phyloP scores from a whole-genome alignment of 2,797 vertebrate species.

The Silurus lanzhouensis region DNA sequence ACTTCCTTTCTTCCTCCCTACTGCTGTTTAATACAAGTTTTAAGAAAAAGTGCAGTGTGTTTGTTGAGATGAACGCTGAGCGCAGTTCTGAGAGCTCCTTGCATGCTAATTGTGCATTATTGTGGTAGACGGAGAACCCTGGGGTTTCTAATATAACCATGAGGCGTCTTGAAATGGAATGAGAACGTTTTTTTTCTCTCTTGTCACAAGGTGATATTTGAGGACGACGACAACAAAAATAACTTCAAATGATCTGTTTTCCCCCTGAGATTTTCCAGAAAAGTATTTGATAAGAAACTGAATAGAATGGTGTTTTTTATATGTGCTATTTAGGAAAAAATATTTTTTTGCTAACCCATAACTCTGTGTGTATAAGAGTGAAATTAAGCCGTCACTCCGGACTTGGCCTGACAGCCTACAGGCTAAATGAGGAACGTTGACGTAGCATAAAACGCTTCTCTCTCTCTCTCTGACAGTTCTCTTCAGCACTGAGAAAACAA shows the following conservation, averaged over 20 bases:
- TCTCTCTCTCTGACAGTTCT: not conserved
- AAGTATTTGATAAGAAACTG: not conserved
- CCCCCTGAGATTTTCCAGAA: not conserved
- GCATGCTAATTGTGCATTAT: conserved; percentile 8
- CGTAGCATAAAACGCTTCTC: not conserved
- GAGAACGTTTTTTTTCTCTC: not conserved
- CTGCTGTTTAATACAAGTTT: too few relatives aligned
- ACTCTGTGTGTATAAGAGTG: not conserved
- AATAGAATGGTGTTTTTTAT: not conserved
- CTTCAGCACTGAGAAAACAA: not conserved
- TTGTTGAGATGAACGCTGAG: not conserved
- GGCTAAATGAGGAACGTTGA: conserved; percentile 3
- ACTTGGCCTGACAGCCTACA: not conserved
- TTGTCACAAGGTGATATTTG: conserved; percentile 18
- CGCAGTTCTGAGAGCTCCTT: too few relatives aligned
- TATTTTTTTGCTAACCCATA: not conserved
- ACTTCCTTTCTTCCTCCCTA: not conserved
- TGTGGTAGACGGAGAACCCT: not conserved
- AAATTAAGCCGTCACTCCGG: conserved; percentile 19
- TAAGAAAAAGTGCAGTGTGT: too few relatives aligned
- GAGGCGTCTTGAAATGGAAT: not conserved
- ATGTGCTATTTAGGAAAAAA: not conserved
- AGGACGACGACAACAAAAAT: not conserved
- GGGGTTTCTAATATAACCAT: not conserved
- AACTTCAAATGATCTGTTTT: conserved; percentile 5